phyloP scores from a whole-genome alignment of 2,113 vertebrate genomes.

The Vulpes vulpes region DNA sequence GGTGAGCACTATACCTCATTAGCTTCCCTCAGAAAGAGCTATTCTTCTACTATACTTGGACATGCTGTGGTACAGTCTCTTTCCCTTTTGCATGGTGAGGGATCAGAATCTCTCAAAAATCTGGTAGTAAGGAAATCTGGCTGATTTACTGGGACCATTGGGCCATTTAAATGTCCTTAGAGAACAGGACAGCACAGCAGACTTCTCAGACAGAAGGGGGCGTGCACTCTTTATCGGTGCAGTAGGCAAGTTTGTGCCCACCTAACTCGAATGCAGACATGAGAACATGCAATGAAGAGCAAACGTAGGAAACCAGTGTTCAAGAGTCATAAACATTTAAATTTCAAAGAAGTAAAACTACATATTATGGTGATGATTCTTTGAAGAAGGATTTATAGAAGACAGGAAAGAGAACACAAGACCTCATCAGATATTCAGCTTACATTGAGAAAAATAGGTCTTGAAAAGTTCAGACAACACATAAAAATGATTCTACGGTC shows the following conservation, averaged over 20 bases:
- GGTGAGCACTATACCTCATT: background rate
- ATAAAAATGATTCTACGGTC: background rate
- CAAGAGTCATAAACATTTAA: background rate
- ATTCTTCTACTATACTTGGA: background rate
- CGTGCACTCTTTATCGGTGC: fast-evolving
- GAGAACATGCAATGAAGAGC: fast-evolving
- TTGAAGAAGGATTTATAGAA: background rate
- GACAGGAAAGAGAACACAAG: background rate
- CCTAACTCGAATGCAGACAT: background rate
- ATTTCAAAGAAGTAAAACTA: background rate
- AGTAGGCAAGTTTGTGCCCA: background rate
- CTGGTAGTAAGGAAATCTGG: background rate
- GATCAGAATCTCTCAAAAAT: background rate
- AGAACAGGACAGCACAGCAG: fast-evolving
- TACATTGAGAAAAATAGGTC: background rate
- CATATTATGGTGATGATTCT: background rate
- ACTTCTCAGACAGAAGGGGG: background rate
- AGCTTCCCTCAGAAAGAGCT: background rate
- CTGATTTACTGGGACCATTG: too few relatives aligned
- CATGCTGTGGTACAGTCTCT: fast-evolving
- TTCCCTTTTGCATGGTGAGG: background rate
- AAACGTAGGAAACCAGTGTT: too few relatives aligned
- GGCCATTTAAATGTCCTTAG: background rate
- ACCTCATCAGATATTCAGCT: background rate
- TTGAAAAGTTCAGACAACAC: background rate